Conservation (phyloP, 2,888 invertebrate species). For the Drosophila mercatorum region DNA sequence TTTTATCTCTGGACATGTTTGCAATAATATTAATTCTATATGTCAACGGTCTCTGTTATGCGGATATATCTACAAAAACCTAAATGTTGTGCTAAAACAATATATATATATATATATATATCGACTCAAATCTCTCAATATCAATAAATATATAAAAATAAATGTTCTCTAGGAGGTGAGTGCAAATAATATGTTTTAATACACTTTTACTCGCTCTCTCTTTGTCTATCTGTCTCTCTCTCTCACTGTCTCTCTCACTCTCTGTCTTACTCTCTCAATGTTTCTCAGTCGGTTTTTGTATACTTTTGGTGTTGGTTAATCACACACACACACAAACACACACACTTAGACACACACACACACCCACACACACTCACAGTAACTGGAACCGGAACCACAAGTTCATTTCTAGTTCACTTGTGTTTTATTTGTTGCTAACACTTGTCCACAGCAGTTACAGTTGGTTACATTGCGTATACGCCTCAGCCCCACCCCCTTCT, state of each 20-base stretch:
- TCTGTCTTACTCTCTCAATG: slow-evolving; percentile 16
- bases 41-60: slow-evolving; percentile 72
- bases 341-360: slow-evolving; percentile 2
- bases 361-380: background rate
- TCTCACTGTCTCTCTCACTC: slow-evolving; percentile 11
- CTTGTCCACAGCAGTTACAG: slow-evolving; percentile 10
- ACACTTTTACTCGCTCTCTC: slow-evolving; percentile 51
- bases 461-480: slow-evolving; percentile 22
- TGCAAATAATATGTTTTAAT: slow-evolving; percentile 60
- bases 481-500: slow-evolving; percentile 3
- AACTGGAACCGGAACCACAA: slow-evolving; percentile 2
- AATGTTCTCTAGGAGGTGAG: slow-evolving; percentile 81
- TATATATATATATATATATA: slow-evolving; percentile 14
- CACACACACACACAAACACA: slow-evolving; percentile 11
- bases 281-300: slow-evolving; percentile 30
- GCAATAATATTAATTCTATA: slow-evolving; percentile 46
- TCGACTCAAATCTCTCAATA: slow-evolving; percentile 37
- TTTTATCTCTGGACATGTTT: slow-evolving; percentile 54
- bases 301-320: slow-evolving; percentile 69
- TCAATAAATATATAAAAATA: slow-evolving; percentile 9
- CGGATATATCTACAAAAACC: slow-evolving; percentile 67
- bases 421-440: slow-evolving; percentile 11
- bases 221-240: slow-evolving; percentile 27
- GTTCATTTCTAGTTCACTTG: slow-evolving; percentile 14
- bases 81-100: slow-evolving; percentile 74